Conservation (phyloP, 2,113 vertebrate species). For the Alaudala cheleensis region DNA sequence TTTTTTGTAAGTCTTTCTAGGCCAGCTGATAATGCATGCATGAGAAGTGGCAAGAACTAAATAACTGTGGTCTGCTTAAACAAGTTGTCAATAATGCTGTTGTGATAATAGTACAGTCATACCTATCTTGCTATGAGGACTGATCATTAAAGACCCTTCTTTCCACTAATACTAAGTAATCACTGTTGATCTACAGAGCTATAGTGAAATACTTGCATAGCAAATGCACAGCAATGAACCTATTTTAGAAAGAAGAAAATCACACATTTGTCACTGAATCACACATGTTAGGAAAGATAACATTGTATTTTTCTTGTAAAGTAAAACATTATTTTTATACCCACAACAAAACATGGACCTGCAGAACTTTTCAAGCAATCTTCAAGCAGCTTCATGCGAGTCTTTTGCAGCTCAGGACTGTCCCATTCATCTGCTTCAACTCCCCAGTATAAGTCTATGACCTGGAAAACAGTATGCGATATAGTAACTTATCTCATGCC, state of each 20-base stretch:
- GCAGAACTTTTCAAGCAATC: conserved; percentile 96
- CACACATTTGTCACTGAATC: neutral
- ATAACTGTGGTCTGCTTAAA: neutral
- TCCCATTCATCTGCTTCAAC: conserved; percentile 92
- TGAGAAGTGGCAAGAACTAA: neutral
- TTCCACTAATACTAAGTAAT: neutral
- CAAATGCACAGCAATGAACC: neutral
- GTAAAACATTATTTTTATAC: conserved; percentile 81
- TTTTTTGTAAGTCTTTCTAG: neutral
- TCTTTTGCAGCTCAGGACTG: conserved; percentile 90
- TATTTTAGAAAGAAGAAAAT: neutral
- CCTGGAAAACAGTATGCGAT: conserved; percentile 72
- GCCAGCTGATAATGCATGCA: neutral
- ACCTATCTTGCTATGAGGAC: neutral
- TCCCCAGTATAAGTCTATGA: conserved; percentile 98
- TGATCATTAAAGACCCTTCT: neutral
- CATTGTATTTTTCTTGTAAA: neutral
- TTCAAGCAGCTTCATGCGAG: conserved; percentile 94
- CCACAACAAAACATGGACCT: conserved; percentile 99
- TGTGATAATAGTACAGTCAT: neutral
- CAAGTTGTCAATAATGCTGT: neutral
- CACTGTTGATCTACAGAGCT: neutral
- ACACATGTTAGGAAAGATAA: neutral
- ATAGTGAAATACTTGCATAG: neutral
- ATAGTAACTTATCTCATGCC: neutral